Percentiles rank a stretch among this genome's conserved stretches.
Conservation (phyloP, 2,888 invertebrate species). For the Argyresthia albistria region DNA sequence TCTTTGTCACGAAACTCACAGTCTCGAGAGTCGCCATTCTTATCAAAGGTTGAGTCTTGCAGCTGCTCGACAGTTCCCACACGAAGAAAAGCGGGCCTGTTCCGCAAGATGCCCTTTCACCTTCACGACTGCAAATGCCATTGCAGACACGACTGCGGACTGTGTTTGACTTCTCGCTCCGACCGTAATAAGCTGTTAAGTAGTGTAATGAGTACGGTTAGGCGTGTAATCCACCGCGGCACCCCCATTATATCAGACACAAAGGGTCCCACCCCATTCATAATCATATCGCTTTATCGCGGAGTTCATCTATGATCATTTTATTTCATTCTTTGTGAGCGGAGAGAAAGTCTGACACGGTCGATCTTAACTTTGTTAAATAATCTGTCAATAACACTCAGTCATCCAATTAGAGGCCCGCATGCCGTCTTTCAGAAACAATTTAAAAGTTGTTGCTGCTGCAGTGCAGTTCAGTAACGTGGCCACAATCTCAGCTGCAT, state of each 20-base stretch:
- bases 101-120: constrained; percentile 20
- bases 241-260: constrained; percentile 30
- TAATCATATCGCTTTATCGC: constrained; percentile 27
- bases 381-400: constrained; percentile 41
- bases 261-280: constrained; percentile 37
- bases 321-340: constrained; percentile 20
- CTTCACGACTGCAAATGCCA: constrained; percentile 30
- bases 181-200: constrained; percentile 51
- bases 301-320: constrained; percentile 17
- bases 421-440: constrained; percentile 27
- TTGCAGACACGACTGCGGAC: constrained; percentile 14
- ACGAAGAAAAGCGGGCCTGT: background rate
- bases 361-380: constrained; percentile 22
- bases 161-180: constrained; percentile 44
- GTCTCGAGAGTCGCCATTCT: constrained; percentile 1
- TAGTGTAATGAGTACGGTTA: constrained; percentile 44
- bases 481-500: too few relatives aligned
- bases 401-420: constrained; percentile 52
- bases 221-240: constrained; percentile 48
- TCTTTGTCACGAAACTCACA: background rate
- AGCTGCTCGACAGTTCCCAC: background rate
- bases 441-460: background rate
- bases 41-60: background rate
- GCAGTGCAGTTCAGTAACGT: background rate
- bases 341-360: constrained; percentile 24